Base-by-base conservation (phyloP, 2,888 invertebrate genomes). In the Miltochrista miniata region DNA sequence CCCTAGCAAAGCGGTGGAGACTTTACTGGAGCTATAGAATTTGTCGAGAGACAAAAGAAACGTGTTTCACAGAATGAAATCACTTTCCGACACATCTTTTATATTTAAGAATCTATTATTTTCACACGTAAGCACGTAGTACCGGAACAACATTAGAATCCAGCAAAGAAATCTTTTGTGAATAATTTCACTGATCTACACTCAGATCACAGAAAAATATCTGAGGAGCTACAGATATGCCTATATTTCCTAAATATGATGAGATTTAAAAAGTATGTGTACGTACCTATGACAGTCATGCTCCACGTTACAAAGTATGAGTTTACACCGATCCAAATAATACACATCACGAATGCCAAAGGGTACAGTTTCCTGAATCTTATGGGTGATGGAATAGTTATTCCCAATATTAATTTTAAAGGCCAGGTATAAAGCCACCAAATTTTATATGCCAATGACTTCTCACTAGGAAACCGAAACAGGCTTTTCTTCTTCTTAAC, bases 251-350 rank as follows among this genome's bases (percentile, higher is more conserved):
- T 14, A 1, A 2, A 13, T 36, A 14, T 7, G 14, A 36, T 13
- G 12, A 36, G 14, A 14, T 15, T 14, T 14, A 10, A 1, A 33
- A 4, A 13, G 5, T 14, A 10, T 9, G 29, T 10, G 11, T 11
- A 59, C 68, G 49, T 55, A 96, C 98, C 98, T 60, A 98, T 94
- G 3, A 96, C 93, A 30, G 97, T 95, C 79, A 98, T 95, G 95
- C 98, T 97, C 98, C 98, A 98, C 0, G 98, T 96, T 24, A 97
- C 96, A 47, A 97, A 70, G 76, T 98, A 98, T 0, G 98, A 96
- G 60, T 97, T 95, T 1, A 91, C 81, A 1, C 96, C 98, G 58
- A 98, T 97, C 94, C 96, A 97, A 1, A 96, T 79, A 24, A 98
- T 94, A 74, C 97, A 97, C 94, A 98, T 95, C 12, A 96, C 59